Conservation (phyloP, 2,888 invertebrate species). For the Orgyia antiqua region DNA sequence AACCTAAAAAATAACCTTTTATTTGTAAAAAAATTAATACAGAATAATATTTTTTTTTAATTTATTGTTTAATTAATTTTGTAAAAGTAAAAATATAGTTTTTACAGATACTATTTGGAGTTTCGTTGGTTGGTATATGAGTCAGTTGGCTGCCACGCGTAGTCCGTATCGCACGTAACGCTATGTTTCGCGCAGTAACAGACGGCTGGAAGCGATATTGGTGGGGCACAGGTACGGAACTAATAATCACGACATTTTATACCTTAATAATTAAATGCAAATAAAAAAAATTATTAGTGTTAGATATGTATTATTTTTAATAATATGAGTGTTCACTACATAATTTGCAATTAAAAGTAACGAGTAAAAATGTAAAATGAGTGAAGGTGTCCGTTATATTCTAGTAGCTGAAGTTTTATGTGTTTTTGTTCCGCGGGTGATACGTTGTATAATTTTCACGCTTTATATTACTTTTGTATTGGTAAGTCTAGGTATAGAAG, state of each 20-base stretch:
- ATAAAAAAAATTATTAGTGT: not conserved
- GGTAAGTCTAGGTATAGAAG: no score
- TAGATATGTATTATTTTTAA: not conserved
- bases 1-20: conserved; percentile 21
- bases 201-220: conserved; percentile 72
- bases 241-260: conserved; percentile 56
- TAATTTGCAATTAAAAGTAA: not conserved
- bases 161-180: conserved; percentile 57
- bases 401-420: conserved; percentile 5
- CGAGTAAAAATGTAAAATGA: no score
- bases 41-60: no score
- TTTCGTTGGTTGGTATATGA: conserved; percentile 19
- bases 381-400: conserved; percentile 9
- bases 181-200: conserved; percentile 66
- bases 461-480: no score
- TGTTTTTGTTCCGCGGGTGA: conserved; percentile 16
- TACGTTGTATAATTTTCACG: no score
- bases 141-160: conserved; percentile 64
- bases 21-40: not conserved
- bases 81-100: no score
- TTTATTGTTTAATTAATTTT: no score
- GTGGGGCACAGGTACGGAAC: conserved; percentile 75
- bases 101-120: conserved; percentile 25
- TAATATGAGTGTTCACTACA: not conserved
- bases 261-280: conserved; percentile 34